Evolutionary conservation across 2,113 vertebrate species (phyloP), one percentile per base, ranked within the genome.

Genomic region (Brachyhypopomus occidentalis): DNA sequence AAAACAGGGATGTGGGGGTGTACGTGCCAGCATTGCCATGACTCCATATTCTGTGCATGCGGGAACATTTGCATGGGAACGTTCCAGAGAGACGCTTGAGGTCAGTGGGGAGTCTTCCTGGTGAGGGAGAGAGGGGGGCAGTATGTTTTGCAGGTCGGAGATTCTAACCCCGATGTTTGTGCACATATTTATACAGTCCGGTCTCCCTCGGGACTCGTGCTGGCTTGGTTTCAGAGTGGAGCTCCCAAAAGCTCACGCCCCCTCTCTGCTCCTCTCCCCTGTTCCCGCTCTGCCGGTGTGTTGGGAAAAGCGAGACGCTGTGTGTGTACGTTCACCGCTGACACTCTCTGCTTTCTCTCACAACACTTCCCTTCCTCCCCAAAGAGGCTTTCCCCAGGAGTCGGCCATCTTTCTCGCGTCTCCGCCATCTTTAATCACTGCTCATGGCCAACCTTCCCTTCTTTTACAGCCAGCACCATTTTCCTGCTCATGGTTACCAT

Each of bases 81-180:
- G 23, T 66, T 25, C 62, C 1, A 56, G 17, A 67, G 41, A 67
- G 45, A 56, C 22, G 22, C 56, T 20, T 56, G 9, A 19, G 38
- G 52, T 77, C 45, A 67, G 62, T 20, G 7, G 30, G 36, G 59
- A 67, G 72, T 67, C 11, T 71, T 52, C 52, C 45, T 16, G 62
- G 63, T 62, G 72, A 62, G 60, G 45, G n/a, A 60, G 12, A 30
- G 69, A 22, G 4, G 48, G 5, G 20, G n/a, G n/a, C n/a, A n/a
- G n/a, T n/a, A n/a, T n/a, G n/a, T n/a, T n/a, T n/a, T 27, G 72
- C 71, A 75, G 64, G 72, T 55, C 41, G 45, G 36, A 60, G 34
- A 78, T 41, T 64, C 60, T 78, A 78, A 70, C 56, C 73, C 78
- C 63, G n/a, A 23, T 71, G 64, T 84, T 84, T 81, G 38, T 80